phyloP scores from a whole-genome alignment of 2,113 vertebrate species.

The Lasiurus borealis region DNA sequence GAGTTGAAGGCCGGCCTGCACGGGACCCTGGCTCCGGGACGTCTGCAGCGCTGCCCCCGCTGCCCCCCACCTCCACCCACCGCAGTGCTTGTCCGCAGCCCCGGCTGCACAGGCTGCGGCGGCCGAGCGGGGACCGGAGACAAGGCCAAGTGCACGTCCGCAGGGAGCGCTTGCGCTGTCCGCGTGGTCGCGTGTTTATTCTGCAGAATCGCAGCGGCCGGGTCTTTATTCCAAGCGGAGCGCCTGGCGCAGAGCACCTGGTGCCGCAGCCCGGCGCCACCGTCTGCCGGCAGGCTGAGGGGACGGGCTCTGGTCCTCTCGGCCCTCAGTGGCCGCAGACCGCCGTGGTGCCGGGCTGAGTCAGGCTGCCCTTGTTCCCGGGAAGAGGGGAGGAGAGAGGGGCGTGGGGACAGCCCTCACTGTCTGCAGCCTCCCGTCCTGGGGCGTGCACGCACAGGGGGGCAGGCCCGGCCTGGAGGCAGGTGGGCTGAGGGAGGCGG shows the following conservation, averaged over 20 bases:
- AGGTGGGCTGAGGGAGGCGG: background rate
- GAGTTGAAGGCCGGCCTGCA: background rate
- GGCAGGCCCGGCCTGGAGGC: too few species aligned
- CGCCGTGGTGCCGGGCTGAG: accelerated
- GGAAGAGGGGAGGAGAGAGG: background rate
- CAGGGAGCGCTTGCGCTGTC: background rate
- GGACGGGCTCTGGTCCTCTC: background rate
- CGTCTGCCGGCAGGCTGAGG: background rate
- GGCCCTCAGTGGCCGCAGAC: background rate
- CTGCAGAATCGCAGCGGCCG: background rate
- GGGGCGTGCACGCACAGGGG: background rate
- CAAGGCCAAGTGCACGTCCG: too few species aligned
- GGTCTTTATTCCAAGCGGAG: constrained; percentile 12
- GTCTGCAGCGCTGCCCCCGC: too few species aligned
- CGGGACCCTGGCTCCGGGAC: background rate
- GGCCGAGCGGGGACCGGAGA: too few species aligned
- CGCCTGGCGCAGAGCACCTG: background rate
- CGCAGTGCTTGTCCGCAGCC: too few species aligned
- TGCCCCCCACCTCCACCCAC: too few species aligned
- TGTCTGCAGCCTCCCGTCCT: background rate
- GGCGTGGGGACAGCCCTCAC: background rate
- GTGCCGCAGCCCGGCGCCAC: background rate
- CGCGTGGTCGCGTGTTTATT: accelerated
- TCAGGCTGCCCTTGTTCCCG: background rate
- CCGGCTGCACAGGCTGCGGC: background rate